Evolutionary conservation across 2,888 invertebrate genomes (phyloP).

Genomic region (Azorinus chamasolen): DNA sequence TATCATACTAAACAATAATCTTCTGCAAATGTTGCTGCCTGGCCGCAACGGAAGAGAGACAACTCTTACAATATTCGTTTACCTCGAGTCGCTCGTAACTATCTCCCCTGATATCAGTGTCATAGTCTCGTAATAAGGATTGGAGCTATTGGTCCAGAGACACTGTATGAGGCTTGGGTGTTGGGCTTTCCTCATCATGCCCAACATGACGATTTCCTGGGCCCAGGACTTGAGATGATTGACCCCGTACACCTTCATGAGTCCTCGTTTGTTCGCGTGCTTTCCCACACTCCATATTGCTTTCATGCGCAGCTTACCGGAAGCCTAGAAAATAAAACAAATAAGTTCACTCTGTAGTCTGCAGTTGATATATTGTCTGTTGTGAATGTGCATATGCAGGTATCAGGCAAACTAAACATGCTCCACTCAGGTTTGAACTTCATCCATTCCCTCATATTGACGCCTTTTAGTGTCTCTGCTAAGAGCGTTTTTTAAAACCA

Average conservation of each 20-base stretch:
- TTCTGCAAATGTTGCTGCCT: too few relatives aligned
- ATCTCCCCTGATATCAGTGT: constrained; percentile 81
- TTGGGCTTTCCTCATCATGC: constrained; percentile 77
- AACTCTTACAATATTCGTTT: constrained; percentile 3
- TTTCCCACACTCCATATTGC: constrained; percentile 77
- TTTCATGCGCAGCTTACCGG: constrained; percentile 76
- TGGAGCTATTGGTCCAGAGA: constrained; percentile 81
- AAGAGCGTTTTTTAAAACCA: too few relatives aligned
- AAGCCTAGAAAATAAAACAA: constrained; percentile 64
- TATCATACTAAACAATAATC: too few relatives aligned
- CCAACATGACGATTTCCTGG: constrained; percentile 82
- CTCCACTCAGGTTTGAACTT: too few relatives aligned
- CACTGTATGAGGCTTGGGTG: constrained; percentile 80
- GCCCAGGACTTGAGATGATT: constrained; percentile 81
- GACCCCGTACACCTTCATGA: constrained; percentile 80
- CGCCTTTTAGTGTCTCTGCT: too few relatives aligned
- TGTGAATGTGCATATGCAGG: too few relatives aligned
- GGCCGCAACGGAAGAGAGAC: too few relatives aligned
- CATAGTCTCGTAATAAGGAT: constrained; percentile 82
- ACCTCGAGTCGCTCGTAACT: constrained; percentile 81
- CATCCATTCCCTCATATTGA: too few relatives aligned
- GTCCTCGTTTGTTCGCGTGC: constrained; percentile 71
- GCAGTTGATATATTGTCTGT: too few relatives aligned
- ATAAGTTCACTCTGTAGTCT: too few relatives aligned
- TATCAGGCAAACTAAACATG: too few relatives aligned